These are phyloP conservation scores for Lepisosteus osseus DNA, from an alignment of 2,113 vertebrate species.

Conservation along the genomic window DNA sequence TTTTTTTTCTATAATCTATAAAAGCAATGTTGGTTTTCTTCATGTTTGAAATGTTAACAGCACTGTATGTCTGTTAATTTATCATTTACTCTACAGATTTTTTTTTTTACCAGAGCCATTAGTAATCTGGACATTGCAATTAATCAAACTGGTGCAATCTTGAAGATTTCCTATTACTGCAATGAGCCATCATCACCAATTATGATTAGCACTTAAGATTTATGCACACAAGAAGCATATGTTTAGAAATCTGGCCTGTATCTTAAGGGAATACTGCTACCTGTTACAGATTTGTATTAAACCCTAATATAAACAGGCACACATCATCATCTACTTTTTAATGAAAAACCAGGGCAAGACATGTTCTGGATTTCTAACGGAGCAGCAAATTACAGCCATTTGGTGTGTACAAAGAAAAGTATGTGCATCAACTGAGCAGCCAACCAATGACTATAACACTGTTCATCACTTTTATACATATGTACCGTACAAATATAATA, in stretches of 20 bases:
- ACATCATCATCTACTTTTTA: constrained; percentile 36
- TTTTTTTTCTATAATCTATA: too few species aligned
- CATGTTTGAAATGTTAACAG: too few species aligned
- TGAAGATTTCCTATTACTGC: not conserved
- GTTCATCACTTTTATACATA: constrained; percentile 61
- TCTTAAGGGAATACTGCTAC: constrained; percentile 14
- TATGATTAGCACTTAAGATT: constrained; percentile 1
- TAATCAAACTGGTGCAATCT: not conserved
- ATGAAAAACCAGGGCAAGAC: constrained; percentile 36
- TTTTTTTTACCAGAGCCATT: constrained; percentile 11
- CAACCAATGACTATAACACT: constrained; percentile 36
- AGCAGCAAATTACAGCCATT: constrained; percentile 54
- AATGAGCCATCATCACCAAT: not conserved
- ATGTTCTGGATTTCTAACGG: constrained; percentile 26
- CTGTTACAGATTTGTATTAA: constrained; percentile 9
- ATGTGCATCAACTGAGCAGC: constrained; percentile 25
- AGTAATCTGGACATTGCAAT: not conserved
- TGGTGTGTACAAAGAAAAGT: constrained; percentile 16
- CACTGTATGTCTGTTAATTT: too few species aligned
- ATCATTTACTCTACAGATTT: constrained; percentile 20
- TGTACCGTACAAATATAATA: constrained; percentile 68
- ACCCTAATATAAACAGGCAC: constrained; percentile 22
- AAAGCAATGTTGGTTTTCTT: too few species aligned
- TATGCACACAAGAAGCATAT: constrained; percentile 8
- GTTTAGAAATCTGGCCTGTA: constrained; percentile 9